Conservation (phyloP, 2,797 vertebrate genomes). For the Aplochiton taeniatus region DNA sequence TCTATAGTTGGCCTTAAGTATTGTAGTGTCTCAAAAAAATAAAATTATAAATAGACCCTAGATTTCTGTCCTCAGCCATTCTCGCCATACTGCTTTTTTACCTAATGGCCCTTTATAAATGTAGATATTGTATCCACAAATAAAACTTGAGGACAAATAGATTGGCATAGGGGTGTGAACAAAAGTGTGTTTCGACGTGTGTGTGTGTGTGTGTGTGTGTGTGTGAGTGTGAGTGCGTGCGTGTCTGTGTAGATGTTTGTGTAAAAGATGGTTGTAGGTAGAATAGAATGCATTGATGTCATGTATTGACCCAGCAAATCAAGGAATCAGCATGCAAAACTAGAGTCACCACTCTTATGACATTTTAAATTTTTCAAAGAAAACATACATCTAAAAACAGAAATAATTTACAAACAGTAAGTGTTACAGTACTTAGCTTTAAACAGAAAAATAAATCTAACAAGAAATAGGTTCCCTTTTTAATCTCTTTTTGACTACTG, state of each 20-base stretch:
- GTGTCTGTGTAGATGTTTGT: conserved; percentile 35
- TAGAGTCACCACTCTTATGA: conserved; percentile 44
- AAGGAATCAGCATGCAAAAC: conserved; percentile 58
- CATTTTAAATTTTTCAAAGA: conserved; percentile 50
- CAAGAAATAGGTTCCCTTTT: conserved; percentile 40
- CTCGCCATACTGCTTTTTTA: background rate
- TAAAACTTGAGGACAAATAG: background rate
- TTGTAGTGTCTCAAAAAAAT: background rate
- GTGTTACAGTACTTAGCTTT: conserved; percentile 59
- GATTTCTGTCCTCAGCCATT: background rate
- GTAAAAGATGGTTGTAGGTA: conserved; percentile 49
- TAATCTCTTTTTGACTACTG: conserved; percentile 41
- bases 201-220: conserved; percentile 6
- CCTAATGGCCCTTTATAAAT: background rate
- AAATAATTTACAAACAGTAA: conserved; percentile 41
- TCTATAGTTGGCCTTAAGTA: background rate
- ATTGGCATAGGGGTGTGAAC: background rate
- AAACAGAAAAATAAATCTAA: conserved; percentile 45
- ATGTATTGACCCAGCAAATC: conserved; percentile 42
- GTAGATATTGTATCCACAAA: background rate
- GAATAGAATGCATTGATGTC: conserved; percentile 28
- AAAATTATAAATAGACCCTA: background rate
- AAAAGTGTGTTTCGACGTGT: conserved; percentile 1
- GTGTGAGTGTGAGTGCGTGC: background rate
- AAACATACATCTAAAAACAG: conserved; percentile 36